These are phyloP conservation scores for Neosilurus hyrtlii DNA, from an alignment of 2,797 vertebrate species.

Conservation along the genomic window DNA sequence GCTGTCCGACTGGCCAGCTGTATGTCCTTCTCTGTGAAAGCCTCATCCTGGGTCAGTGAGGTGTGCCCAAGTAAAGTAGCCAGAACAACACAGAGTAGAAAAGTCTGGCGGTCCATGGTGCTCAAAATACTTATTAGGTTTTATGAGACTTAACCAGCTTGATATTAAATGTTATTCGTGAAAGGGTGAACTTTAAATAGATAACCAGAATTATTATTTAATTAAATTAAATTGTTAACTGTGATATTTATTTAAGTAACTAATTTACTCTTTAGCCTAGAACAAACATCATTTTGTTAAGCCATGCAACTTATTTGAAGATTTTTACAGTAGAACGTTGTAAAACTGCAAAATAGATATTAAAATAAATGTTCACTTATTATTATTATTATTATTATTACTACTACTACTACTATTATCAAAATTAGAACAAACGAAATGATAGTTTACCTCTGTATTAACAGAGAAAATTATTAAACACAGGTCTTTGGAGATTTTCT, in stretches of 20 bases:
- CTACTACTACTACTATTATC: background rate
- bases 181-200: background rate
- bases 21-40: slow-evolving; percentile 57
- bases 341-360: background rate
- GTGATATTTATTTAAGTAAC: background rate
- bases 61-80: slow-evolving; percentile 58
- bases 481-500: slow-evolving; percentile 10
- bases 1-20: slow-evolving; percentile 55
- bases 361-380: background rate
- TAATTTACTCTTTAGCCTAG: background rate
- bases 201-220: background rate
- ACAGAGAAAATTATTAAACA: slow-evolving; percentile 3
- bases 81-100: slow-evolving; percentile 49
- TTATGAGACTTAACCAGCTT: background rate
- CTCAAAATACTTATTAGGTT: background rate
- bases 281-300: background rate
- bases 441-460: slow-evolving; percentile 34
- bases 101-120: slow-evolving; percentile 45
- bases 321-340: background rate
- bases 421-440: background rate
- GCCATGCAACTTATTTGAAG: background rate
- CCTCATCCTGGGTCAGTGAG: slow-evolving; percentile 62
- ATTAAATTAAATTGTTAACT: background rate
- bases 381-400: too few species aligned
- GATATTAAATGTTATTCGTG: background rate